Base-by-base conservation (phyloP, 2,113 vertebrate species). In the Nothobranchius kuhntae region DNA sequence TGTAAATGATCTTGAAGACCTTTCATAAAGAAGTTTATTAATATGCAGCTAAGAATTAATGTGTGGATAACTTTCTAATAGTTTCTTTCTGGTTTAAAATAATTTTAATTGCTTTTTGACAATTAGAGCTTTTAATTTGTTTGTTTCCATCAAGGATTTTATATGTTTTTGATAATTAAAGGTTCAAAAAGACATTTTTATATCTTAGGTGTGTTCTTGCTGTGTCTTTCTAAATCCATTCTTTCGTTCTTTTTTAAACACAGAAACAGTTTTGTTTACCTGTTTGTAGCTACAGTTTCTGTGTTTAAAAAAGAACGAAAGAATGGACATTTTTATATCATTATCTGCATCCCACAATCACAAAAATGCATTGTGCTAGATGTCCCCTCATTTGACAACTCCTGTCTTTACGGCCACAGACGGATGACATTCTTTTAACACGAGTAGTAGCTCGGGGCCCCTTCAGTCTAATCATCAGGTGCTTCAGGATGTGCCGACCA, bases 401-500 rank as follows among this genome's bases (percentile, higher is more conserved):
- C 5, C 38, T 59, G 14, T 14, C 15, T 8, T n/a, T 11, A 73
- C 58, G 48, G 48, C 65, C 24, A 17, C 66, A 55, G 65, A 83
- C 54, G 61, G 65, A 56, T 61, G 67, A 58, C 55, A 62, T 79
- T 70, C 52, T 44, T 77, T 24, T 53, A 42, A 57, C 65, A 67
- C 56, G 0, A 65, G 80, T 71, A 64, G 54, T 48, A 71, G 84
- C 62, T 58, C 0, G 11, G 77, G 11, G 55, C 83, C 63, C 2
- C 72, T 67, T 89, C 64, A 21, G 71, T 75, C 84, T 87, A 58
- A 78, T 86, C 80, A 82, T 82, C 86, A 73, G 17, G 45, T 69
- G 60, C 77, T 71, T 65, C 57, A 81, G 75, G 71, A 83, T 83
- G 77, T 80, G 53, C 60, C 50, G 59, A 55, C 48, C 76, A 57